Evolutionary conservation across 2,113 vertebrate genomes (phyloP).

Genomic region (Sceloporus undulatus): DNA sequence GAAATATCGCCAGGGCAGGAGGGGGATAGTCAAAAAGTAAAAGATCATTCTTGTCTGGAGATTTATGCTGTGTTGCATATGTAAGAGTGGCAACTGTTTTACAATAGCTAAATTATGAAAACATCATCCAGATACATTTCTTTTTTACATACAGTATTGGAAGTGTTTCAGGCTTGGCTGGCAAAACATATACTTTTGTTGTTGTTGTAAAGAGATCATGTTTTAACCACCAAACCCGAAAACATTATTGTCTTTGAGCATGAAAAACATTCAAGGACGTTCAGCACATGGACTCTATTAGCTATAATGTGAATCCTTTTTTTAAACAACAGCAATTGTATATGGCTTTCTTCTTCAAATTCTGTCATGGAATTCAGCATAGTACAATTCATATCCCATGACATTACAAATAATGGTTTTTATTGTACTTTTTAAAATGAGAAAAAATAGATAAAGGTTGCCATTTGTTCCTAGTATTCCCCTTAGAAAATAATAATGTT

Average conservation of each 20-base stretch:
- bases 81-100: constrained; percentile 16
- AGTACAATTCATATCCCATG: constrained; percentile 55
- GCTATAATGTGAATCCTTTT: constrained; percentile 62
- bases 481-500: background rate
- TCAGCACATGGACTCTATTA: constrained; percentile 79
- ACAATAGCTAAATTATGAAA: constrained; percentile 50
- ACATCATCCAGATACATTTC: constrained; percentile 58
- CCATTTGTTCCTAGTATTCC: too few relatives aligned
- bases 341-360: constrained; percentile 66
- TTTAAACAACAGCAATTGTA: constrained; percentile 68
- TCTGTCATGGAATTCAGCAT: constrained; percentile 62
- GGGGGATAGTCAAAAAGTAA: background rate
- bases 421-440: constrained; percentile 61
- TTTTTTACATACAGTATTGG: constrained; percentile 60
- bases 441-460: constrained; percentile 47
- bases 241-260: constrained; percentile 75
- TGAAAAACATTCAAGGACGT: constrained; percentile 71
- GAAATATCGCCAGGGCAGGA: too few relatives aligned
- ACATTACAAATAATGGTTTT: constrained; percentile 50
- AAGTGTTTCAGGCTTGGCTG: constrained; percentile 62
- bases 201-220: constrained; percentile 70
- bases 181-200: constrained; percentile 56
- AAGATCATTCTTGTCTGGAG: background rate
- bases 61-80: background rate
- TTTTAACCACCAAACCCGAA: constrained; percentile 72